Conservation (phyloP, 2,888 invertebrate species). For the Ethmia dodecea region DNA sequence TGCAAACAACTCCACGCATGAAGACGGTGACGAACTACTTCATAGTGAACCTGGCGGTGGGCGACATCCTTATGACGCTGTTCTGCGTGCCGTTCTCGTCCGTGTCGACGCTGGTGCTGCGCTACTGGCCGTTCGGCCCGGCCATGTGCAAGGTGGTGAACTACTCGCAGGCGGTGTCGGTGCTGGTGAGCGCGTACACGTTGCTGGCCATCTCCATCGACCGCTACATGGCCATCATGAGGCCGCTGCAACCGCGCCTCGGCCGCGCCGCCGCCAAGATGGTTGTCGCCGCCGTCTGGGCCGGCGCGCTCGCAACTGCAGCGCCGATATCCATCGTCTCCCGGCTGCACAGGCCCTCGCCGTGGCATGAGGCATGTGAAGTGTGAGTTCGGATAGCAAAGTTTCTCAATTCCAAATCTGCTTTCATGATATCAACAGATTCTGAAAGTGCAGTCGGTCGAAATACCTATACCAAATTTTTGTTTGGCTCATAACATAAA, state of each 20-base stretch:
- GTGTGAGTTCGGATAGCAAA: too few species aligned
- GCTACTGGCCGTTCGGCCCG: conserved; percentile 93
- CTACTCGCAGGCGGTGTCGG: conserved; percentile 89
- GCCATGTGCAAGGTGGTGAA: conserved; percentile 90
- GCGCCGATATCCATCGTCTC: conserved; percentile 90
- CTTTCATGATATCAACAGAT: too few species aligned
- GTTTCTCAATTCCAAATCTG: too few species aligned
- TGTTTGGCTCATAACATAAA: too few species aligned
- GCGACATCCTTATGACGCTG: conserved; percentile 92
- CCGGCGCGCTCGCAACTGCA: conserved; percentile 86
- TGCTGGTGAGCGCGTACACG: conserved; percentile 92
- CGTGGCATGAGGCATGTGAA: conserved; percentile 80
- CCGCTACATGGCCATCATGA: conserved; percentile 93
- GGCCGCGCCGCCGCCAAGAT: conserved; percentile 83
- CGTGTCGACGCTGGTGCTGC: conserved; percentile 85
- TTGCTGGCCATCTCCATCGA: conserved; percentile 94
- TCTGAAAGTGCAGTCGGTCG: too few species aligned
- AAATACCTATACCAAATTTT: too few species aligned
- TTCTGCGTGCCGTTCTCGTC: conserved; percentile 96
- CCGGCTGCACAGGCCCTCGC: conserved; percentile 78
- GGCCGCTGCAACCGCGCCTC: conserved; percentile 89
- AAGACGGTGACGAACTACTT: conserved; percentile 95
- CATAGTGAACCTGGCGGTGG: conserved; percentile 92
- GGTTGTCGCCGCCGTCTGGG: conserved; percentile 85
- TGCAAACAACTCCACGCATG: conserved; percentile 90